These are phyloP conservation scores for Apomyelois bistriatella DNA, from an alignment of 2,888 invertebrate species.

Conservation along the genomic window DNA sequence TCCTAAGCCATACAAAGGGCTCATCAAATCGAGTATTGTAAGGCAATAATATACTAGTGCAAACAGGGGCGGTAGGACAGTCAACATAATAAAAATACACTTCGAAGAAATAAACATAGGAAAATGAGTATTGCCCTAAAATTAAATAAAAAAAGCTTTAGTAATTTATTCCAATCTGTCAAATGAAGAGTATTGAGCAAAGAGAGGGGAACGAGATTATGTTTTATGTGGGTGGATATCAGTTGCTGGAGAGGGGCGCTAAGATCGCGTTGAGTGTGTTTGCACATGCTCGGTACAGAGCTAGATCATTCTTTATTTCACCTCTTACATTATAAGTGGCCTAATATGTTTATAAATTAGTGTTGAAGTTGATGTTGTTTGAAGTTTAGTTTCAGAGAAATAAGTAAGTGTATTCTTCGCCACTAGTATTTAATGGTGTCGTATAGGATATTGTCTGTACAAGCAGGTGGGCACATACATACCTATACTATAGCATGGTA, in stretches of 20 bases:
- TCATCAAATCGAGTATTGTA: conserved; percentile 59
- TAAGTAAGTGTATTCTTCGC: too few relatives aligned
- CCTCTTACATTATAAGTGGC: too few relatives aligned
- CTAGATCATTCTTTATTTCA: neutral
- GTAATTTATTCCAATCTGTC: conserved; percentile 77
- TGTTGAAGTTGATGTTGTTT: too few relatives aligned
- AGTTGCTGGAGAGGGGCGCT: conserved; percentile 44
- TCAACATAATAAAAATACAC: conserved; percentile 71
- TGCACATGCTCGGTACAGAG: neutral
- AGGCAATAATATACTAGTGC: conserved; percentile 65
- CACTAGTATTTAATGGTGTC: too few relatives aligned
- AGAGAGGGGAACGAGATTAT: conserved; percentile 70
- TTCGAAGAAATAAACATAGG: conserved; percentile 36
- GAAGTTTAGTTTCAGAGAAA: too few relatives aligned
- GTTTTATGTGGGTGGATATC: conserved; percentile 60
- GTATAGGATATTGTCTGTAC: too few relatives aligned
- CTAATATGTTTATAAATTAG: too few relatives aligned
- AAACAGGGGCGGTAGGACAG: conserved; percentile 48
- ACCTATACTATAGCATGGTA: too few relatives aligned
- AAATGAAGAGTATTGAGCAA: conserved; percentile 77
- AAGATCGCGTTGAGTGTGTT: conserved; percentile 12
- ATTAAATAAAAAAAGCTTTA: conserved; percentile 74
- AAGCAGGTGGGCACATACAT: too few relatives aligned
- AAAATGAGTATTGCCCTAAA: conserved; percentile 41
- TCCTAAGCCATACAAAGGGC: conserved; percentile 41